Conservation (phyloP, 2,888 invertebrate genomes). For the Boloria selene region DNA sequence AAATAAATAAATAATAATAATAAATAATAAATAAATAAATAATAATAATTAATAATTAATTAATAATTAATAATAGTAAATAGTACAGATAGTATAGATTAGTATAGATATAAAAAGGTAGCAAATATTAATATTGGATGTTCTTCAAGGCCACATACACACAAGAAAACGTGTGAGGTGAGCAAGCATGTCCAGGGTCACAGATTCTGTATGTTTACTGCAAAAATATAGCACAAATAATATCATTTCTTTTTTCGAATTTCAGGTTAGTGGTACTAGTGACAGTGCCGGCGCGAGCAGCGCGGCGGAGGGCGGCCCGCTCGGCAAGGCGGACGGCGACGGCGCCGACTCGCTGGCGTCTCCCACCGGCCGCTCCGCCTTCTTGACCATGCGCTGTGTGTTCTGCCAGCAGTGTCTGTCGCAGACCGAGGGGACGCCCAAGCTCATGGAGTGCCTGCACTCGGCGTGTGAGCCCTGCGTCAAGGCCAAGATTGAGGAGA, state of each 20-base stretch:
- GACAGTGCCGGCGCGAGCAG: slow-evolving; percentile 35
- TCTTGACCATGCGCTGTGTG: slow-evolving; percentile 77
- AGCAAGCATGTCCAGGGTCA: too few species aligned
- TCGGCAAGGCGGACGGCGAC: slow-evolving; percentile 47
- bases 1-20: too few species aligned
- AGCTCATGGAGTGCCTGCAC: slow-evolving; percentile 94
- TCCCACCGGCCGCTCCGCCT: slow-evolving; percentile 55
- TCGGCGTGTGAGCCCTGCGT: slow-evolving; percentile 91
- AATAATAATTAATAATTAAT: too few species aligned
- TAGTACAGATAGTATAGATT: too few species aligned
- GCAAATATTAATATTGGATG: too few species aligned
- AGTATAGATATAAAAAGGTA: too few species aligned
- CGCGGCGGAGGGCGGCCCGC: slow-evolving; percentile 34
- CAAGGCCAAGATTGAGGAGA: slow-evolving; percentile 84
- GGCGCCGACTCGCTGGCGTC: slow-evolving; percentile 70
- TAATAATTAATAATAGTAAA: too few species aligned
- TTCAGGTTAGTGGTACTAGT: slow-evolving; percentile 41
- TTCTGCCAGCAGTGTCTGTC: slow-evolving; percentile 69
- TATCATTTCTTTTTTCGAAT: not conserved
- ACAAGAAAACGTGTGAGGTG: too few species aligned
- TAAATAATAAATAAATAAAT: too few species aligned
- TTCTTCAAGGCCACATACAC: too few species aligned
- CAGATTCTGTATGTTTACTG: too few species aligned
- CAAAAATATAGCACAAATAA: not conserved
- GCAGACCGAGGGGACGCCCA: slow-evolving; percentile 82